phyloP scores from a whole-genome alignment of 2,113 vertebrate genomes.

The Danio rerio region DNA sequence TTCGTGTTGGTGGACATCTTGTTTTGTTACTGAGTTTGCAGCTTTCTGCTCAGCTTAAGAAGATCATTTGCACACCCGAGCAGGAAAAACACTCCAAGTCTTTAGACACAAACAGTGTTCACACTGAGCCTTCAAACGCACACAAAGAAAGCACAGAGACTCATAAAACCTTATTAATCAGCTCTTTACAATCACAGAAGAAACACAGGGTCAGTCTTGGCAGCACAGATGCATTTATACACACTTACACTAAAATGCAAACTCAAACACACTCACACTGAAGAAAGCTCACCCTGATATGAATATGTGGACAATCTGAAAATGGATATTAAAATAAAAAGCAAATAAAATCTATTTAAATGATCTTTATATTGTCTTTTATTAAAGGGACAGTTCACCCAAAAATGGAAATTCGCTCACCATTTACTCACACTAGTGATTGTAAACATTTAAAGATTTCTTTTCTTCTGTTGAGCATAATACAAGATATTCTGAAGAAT shows the following conservation, averaged over 20 bases:
- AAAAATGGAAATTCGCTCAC: too few species aligned
- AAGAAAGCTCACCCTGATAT: not conserved
- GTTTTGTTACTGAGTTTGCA: conserved; percentile 86
- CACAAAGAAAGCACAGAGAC: not conserved
- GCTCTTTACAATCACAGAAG: conserved; percentile 73
- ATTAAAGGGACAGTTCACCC: not conserved
- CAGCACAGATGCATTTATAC: conserved; percentile 84
- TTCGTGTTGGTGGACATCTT: conserved; percentile 78
- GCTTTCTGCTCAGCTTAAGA: conserved; percentile 71
- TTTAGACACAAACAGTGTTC: conserved; percentile 1
- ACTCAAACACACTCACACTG: not conserved
- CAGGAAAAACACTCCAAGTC: conserved; percentile 14
- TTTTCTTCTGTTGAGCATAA: too few species aligned
- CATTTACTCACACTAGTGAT: too few species aligned
- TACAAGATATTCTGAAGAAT: too few species aligned
- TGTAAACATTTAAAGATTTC: too few species aligned
- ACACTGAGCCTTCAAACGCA: not conserved
- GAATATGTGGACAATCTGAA: not conserved
- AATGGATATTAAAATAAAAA: not conserved
- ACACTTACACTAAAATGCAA: conserved; percentile 82
- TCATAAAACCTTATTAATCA: conserved; percentile 43
- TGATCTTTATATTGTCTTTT: not conserved
- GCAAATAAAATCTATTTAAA: conserved; percentile 4
- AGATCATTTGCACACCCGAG: conserved; percentile 49
- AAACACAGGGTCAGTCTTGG: conserved; percentile 84